Base-by-base conservation (phyloP, 2,113 vertebrate species). In the Nothoprocta perdicaria region DNA sequence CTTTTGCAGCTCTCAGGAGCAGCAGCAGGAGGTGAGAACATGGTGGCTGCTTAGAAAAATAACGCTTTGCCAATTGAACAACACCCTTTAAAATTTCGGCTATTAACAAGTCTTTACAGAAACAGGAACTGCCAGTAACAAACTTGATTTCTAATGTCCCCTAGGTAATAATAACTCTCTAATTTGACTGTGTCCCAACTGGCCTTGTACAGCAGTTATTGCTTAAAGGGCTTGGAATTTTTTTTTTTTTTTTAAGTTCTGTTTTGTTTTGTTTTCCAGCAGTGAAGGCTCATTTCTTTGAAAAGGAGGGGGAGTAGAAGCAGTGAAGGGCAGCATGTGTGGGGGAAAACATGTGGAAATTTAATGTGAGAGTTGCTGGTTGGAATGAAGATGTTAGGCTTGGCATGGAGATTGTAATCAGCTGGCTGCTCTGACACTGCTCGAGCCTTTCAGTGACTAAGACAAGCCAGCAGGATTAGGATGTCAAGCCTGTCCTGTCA, bases 401-500 rank as follows among this genome's bases (percentile, higher is more conserved):
- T 97, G 97, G 97, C 96, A 90, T 77, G 73, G 88, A 94, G 95
- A 96, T 84, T 88, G 94, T 90, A 93, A 95, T 98, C 97, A 95
- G 96, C 95, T 95, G 96, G 94, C 94, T 86, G 84, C 94, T 97
- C 96, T 98, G 96, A 97, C 97, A 95, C 86, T 84, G 84, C 92
- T 94, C 57, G 14, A 96, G 96, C 94, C 93, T 97, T 97, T 97
- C 95, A 97, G 95, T 97, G 94, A 97, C 97, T 96, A 94, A 97
- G 95, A 96, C 95, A 97, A 97, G 95, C 93, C 96, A 45, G 86
- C 96, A 98, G 97, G 96, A 98, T 98, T 97, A 97, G 96, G 95
- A 98, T 97, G 97, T 98, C 97, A 98, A 97, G 90, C 94, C 94
- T 94, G 89, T 89, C 94, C 96, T 98, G 97, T 97, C 98, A 97